Conservation (phyloP, 1,140 invertebrate species). For the Hydropsyche tenuis region DNA sequence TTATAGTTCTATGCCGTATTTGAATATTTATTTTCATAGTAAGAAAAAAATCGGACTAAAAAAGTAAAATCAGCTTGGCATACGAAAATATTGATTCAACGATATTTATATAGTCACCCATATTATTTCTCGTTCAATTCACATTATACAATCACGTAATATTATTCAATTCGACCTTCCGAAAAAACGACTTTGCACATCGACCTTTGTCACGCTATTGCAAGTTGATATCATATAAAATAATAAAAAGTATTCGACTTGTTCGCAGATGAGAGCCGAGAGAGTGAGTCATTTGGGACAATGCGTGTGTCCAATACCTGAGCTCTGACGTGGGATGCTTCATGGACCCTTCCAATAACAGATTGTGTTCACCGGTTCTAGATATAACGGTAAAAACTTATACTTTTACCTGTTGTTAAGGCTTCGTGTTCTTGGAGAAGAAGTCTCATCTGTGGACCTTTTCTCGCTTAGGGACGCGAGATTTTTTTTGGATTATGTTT, state of each 20-base stretch:
- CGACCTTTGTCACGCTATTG: too few relatives aligned
- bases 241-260: background rate
- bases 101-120: too few relatives aligned
- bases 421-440: background rate
- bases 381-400: constrained; percentile 39
- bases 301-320: constrained; percentile 21
- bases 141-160: too few relatives aligned
- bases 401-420: constrained; percentile 31
- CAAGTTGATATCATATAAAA: too few relatives aligned
- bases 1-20: too few relatives aligned
- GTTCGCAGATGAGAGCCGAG: constrained; percentile 3
- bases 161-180: too few relatives aligned
- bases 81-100: too few relatives aligned
- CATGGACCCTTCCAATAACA: constrained; percentile 20
- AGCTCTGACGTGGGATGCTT: background rate
- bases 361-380: constrained; percentile 26
- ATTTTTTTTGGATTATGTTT: background rate
- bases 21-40: too few relatives aligned
- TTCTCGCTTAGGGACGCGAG: background rate
- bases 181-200: too few relatives aligned
- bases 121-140: too few relatives aligned
- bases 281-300: constrained; percentile 4
- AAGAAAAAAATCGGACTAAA: too few relatives aligned
- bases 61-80: too few relatives aligned
- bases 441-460: background rate